Evolutionary conservation across 2,888 invertebrate genomes (phyloP).

Genomic region (Limnephilus marmoratus): DNA sequence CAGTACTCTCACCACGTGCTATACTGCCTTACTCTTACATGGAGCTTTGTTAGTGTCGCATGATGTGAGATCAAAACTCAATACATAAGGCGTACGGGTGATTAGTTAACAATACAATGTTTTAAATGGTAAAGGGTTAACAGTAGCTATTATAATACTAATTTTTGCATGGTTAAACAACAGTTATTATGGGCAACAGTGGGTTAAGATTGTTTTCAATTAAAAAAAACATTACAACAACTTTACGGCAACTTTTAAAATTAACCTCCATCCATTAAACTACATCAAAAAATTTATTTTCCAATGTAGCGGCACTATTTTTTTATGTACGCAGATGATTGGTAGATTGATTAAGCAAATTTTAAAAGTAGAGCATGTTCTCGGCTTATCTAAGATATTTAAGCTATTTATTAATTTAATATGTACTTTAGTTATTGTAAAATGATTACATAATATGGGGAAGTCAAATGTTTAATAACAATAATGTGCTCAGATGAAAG

Average conservation of each 20-base stretch:
- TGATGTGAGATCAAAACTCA: slow-evolving; percentile 40
- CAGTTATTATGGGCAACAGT: neutral
- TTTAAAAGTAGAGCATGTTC: neutral
- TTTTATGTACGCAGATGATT: neutral
- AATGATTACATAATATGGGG: neutral
- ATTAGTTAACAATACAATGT: neutral
- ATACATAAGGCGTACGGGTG: neutral
- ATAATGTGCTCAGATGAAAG: too few species aligned
- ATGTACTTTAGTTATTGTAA: neutral
- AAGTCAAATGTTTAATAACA: neutral
- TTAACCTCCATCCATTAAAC: neutral
- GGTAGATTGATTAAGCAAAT: neutral
- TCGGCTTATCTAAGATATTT: neutral
- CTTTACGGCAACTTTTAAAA: neutral
- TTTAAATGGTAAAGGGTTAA: neutral
- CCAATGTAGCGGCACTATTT: neutral
- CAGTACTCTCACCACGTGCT: neutral
- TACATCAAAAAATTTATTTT: neutral
- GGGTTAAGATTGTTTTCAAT: neutral
- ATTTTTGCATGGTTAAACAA: neutral
- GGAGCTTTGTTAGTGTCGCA: slow-evolving; percentile 39
- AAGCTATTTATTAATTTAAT: neutral
- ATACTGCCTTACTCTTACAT: neutral
- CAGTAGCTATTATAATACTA: neutral
- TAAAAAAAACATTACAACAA: neutral